Evolutionary conservation across 2,888 invertebrate genomes (phyloP).

Genomic region (Ornithoptera alexandrae): DNA sequence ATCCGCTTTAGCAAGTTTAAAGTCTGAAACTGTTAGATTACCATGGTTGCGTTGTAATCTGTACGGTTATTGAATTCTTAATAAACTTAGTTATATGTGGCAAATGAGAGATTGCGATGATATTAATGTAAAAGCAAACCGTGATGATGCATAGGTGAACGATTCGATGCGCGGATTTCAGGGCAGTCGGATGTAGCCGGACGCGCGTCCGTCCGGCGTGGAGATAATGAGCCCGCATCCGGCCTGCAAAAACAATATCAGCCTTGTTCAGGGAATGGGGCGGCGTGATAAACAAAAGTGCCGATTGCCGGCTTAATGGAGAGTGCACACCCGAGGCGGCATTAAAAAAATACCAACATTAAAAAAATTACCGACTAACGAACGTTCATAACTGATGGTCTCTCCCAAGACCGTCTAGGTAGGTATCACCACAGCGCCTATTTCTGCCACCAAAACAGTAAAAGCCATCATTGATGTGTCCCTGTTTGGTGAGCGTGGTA

Average conservation of each 20-base stretch:
- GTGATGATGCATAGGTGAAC: conserved; percentile 12
- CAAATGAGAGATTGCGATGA: neutral
- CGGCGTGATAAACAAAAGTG: conserved; percentile 34
- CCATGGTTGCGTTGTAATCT: too few species aligned
- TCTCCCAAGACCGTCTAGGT: too few species aligned
- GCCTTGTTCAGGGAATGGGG: conserved; percentile 48
- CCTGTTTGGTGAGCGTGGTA: too few species aligned
- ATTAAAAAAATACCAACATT: neutral
- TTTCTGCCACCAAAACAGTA: too few species aligned
- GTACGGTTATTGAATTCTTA: too few species aligned
- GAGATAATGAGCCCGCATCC: conserved; percentile 48
- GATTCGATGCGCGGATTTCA: conserved; percentile 52
- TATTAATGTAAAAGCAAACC: neutral
- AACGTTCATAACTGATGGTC: too few species aligned
- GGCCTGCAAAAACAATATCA: conserved; percentile 44
- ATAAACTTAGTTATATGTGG: too few species aligned
- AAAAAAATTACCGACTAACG: too few species aligned
- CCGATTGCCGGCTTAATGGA: conserved; percentile 19
- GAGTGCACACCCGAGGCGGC: neutral
- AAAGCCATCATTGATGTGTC: too few species aligned
- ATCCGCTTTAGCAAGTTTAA: too few species aligned
- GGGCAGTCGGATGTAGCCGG: conserved; percentile 61
- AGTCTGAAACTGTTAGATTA: too few species aligned
- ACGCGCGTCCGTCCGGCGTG: conserved; percentile 51
- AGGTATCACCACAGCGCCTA: too few species aligned